Conservation (phyloP, 2,113 vertebrate species). For the Leuciscus idus region DNA sequence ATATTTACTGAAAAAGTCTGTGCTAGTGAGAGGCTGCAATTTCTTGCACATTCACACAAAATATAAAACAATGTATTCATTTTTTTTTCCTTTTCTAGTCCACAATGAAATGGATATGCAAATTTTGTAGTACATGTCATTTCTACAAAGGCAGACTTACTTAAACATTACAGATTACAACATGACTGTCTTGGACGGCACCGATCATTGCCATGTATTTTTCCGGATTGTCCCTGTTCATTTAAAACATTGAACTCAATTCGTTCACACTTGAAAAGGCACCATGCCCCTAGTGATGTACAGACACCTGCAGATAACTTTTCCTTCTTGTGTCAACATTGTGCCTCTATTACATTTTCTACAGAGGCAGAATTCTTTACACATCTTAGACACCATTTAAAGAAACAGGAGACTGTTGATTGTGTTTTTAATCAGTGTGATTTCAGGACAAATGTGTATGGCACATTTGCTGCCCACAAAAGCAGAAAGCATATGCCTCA, state of each 20-base stretch:
- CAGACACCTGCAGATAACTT: background rate
- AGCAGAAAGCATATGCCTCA: constrained; percentile 14
- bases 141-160: constrained; percentile 15
- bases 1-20: too few relatives aligned
- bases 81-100: background rate
- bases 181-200: too few relatives aligned
- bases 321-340: constrained; percentile 16
- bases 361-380: background rate
- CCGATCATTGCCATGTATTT: too few relatives aligned
- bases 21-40: too few relatives aligned
- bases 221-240: too few relatives aligned
- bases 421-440: too few relatives aligned
- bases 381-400: too few relatives aligned
- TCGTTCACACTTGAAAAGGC: background rate
- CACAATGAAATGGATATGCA: constrained; percentile 22
- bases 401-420: too few relatives aligned
- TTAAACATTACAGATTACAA: constrained; percentile 15
- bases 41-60: too few relatives aligned
- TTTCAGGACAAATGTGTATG: too few relatives aligned
- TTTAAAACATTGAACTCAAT: background rate
- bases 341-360: background rate
- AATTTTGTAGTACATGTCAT: background rate
- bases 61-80: too few relatives aligned
- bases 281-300: constrained; percentile 7
- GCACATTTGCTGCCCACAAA: background rate